Evolutionary conservation across 1,140 invertebrate species (phyloP).

Genomic region (Bombyx mandarina): DNA sequence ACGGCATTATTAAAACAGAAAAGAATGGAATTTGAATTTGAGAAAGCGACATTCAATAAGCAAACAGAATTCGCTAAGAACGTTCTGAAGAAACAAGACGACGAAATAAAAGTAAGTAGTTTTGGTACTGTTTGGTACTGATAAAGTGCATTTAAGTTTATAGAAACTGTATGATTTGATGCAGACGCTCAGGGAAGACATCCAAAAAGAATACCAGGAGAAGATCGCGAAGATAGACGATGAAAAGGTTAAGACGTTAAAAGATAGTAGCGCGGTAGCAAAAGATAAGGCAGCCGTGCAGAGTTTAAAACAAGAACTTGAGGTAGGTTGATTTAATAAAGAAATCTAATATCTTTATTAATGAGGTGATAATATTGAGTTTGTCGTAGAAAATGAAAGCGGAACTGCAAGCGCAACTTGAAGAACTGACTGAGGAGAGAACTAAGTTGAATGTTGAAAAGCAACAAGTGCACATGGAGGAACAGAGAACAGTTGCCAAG

Average conservation of each 20-base stretch:
- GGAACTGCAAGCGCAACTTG: slow-evolving; percentile 52
- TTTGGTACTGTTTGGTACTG: background rate
- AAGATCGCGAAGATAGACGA: slow-evolving; percentile 54
- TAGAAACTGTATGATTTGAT: slow-evolving; percentile 7
- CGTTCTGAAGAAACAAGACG: slow-evolving; percentile 58
- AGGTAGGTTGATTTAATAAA: slow-evolving; percentile 29
- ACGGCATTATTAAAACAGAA: slow-evolving; percentile 48
- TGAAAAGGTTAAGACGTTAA: slow-evolving; percentile 43
- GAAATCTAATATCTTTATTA: too few species aligned
- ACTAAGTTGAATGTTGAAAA: slow-evolving; percentile 51
- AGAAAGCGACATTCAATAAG: slow-evolving; percentile 59
- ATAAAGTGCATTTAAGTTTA: background rate
- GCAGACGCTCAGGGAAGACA: slow-evolving; percentile 50
- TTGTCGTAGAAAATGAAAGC: slow-evolving; percentile 51
- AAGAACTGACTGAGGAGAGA: slow-evolving; percentile 53
- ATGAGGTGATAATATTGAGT: slow-evolving; percentile 8
- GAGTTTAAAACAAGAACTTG: slow-evolving; percentile 50
- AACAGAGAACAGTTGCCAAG: slow-evolving; percentile 57
- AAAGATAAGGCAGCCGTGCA: slow-evolving; percentile 57
- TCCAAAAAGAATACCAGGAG: slow-evolving; percentile 56
- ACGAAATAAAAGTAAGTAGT: slow-evolving; percentile 49
- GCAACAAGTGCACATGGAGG: slow-evolving; percentile 57
- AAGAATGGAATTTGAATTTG: slow-evolving; percentile 64
- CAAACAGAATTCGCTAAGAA: slow-evolving; percentile 65
- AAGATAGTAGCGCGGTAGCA: slow-evolving; percentile 37